Evolutionary conservation across 23 tunicate genomes (phyloP), one percentile per base, ranked within the genome.

Genomic region (Botrylloides violaceus): DNA sequence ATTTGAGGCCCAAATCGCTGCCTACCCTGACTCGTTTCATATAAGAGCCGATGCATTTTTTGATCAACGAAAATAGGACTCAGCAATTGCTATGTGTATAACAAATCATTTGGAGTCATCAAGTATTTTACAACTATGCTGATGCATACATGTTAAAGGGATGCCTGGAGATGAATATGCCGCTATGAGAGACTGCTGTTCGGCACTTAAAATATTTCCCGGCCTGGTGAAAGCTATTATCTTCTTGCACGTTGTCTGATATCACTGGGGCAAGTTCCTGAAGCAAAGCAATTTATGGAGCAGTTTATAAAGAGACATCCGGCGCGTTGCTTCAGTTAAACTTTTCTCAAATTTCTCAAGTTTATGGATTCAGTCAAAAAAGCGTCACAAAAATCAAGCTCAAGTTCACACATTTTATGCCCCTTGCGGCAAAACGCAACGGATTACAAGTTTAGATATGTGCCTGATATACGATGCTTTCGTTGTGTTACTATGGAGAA

Each of bases 401-500:
- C 37, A 15, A 65, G 39, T 25, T 26, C 53, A 27, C 21, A 35
- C 1, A 15, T 43, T 7, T 9, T 43, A 43, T n/a, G n/a, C n/a
- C n/a, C n/a, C n/a, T n/a, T n/a, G n/a, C n/a, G n/a, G n/a, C n/a
- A n/a, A n/a, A 15, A 43, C 53, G 15, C 15, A 15, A 78, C 23
- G 59, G 97, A 90, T 61, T 90, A 90, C 70, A 39, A 32, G 50
- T 48, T 43, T n/a, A 72, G 98, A 29, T 93, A 76, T 72, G 77
- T 85, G 29, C 94, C 94, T 19, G 94, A 86, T 43, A 80, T 79
- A 43, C 85, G 85, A 74, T 76, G 81, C 30, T 74, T 81, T 0
- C 85, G 94, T 1, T 94, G 85, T 39, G 85, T 93, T 1, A 93
- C 85, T 73, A 94, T 85, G 56, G 98, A 88, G 33, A 93, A 81